Percentiles rank a stretch among this genome's conserved stretches.
Conservation (phyloP, 2,113 vertebrate genomes). For the Anoplopoma fimbria region DNA sequence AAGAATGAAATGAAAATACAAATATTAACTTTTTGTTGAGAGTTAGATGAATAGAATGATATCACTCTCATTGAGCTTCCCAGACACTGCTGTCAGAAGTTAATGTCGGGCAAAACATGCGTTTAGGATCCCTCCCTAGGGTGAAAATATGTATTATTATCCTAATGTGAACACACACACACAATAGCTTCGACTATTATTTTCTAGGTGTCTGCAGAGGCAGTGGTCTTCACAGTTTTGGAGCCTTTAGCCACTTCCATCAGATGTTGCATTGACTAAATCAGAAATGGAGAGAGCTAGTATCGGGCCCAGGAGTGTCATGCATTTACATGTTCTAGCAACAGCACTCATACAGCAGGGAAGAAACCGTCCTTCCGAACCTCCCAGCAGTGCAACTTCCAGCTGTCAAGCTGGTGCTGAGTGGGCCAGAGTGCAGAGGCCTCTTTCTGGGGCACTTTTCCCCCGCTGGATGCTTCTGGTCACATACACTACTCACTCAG, state of each 20-base stretch:
- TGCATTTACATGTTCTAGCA: conserved; percentile 1
- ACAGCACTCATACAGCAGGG: neutral
- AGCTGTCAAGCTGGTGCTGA: conserved; percentile 45
- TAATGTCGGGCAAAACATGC: neutral
- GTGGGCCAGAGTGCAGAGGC: conserved; percentile 43
- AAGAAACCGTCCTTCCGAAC: conserved; percentile 13
- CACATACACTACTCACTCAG: conserved; percentile 1
- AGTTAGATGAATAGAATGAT: neutral
- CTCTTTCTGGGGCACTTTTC: conserved; percentile 16
- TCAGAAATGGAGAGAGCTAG: neutral
- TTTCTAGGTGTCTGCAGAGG: neutral
- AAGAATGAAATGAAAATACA: neutral
- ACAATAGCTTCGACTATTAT: neutral
- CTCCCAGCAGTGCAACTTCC: conserved; percentile 25
- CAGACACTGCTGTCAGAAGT: no score
- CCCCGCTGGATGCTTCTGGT: conserved; percentile 7
- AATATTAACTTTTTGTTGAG: neutral
- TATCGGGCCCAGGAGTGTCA: neutral
- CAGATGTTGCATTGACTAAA: neutral
- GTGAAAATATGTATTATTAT: neutral
- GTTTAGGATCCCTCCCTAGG: neutral
- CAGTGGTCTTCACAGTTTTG: neutral
- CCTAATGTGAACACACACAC: neutral
- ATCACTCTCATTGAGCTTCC: neutral
- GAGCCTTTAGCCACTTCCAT: neutral